Evolutionary conservation across 1,140 invertebrate genomes (phyloP), one percentile per base, ranked within the genome.

Genomic region (Lethocerus indicus): DNA sequence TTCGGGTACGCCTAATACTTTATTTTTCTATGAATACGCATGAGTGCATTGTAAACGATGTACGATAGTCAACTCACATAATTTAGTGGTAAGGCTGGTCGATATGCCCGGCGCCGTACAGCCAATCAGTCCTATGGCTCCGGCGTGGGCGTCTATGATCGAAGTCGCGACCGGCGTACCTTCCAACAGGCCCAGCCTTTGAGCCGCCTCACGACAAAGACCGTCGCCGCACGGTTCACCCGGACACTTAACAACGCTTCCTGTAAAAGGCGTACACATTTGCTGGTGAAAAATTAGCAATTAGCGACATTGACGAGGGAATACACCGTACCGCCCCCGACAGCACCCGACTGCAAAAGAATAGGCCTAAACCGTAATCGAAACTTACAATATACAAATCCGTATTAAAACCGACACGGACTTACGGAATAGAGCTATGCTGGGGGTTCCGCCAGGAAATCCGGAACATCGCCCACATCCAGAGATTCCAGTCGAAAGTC

Each of bases 131-230:
- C 89, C 90, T 46, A 97, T 61, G 7, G 79, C 87, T 32, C 92
- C 92, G 42, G 91, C 87, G 72, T 97, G 90, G 9, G 92, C 92
- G 70, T 98, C 93, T 47, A 98, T 93, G 21, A 96, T 74, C 0
- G 88, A 90, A 12, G 82, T 76, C 18, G 79, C 88, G 12, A 96
- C 87, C 20, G 84, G 72, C 28, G 78, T 89, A 25, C 75, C 75
- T 29, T 70, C 60, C 13, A 63, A 51, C 18, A 96, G 64, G 16
- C 82, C 82, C 41, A 94, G 63, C 53, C 78, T 72, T 41, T 63
- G 40, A 14, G 90, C 87, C 47, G 78, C 75, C 54, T 68, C 57
- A 32, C 59, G 21, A 7, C 70, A 76, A 29, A 93, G 60, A 16
- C 84, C 86, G 2, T 62, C 57, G n/a, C 79, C 83, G 61, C 82